phyloP scores from a whole-genome alignment of 2,888 invertebrate species.

The Megastigmus dorsalis region DNA sequence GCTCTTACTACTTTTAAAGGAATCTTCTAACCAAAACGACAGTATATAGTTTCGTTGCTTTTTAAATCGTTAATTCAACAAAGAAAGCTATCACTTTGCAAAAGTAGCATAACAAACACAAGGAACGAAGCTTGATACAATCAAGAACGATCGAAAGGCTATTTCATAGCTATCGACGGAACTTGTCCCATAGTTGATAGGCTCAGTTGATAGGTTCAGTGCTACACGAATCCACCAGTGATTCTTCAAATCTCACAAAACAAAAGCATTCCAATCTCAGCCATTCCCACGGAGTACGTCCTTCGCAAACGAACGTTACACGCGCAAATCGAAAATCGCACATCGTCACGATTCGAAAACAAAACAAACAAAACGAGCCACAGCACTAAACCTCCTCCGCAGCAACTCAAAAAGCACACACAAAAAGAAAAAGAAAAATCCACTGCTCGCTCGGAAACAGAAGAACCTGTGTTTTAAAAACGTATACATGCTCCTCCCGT shows the following conservation, averaged over 20 bases:
- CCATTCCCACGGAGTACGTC: too few relatives aligned
- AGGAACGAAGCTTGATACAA: background rate
- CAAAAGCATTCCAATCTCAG: background rate
- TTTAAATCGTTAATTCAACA: background rate
- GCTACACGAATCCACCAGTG: conserved; percentile 2
- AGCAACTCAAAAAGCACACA: too few relatives aligned
- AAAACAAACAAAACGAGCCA: background rate
- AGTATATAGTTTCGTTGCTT: conserved; percentile 37
- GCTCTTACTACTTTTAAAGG: conserved; percentile 6
- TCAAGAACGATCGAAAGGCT: conserved; percentile 1
- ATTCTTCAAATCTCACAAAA: background rate
- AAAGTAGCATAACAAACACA: conserved; percentile 5
- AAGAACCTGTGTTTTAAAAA: background rate
- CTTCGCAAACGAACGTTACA: too few relatives aligned
- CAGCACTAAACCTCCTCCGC: background rate
- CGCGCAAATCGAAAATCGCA: too few relatives aligned
- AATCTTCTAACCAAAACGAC: conserved; percentile 1
- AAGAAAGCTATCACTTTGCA: conserved; percentile 11
- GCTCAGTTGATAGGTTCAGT: background rate
- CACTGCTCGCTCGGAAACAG: background rate
- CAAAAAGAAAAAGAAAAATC: too few relatives aligned
- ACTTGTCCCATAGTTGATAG: too few relatives aligned
- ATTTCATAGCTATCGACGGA: conserved; percentile 15
- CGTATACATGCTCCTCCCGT: background rate
- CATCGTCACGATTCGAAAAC: too few relatives aligned